phyloP scores from a whole-genome alignment of 2,113 vertebrate genomes.

The Indicator indicator region DNA sequence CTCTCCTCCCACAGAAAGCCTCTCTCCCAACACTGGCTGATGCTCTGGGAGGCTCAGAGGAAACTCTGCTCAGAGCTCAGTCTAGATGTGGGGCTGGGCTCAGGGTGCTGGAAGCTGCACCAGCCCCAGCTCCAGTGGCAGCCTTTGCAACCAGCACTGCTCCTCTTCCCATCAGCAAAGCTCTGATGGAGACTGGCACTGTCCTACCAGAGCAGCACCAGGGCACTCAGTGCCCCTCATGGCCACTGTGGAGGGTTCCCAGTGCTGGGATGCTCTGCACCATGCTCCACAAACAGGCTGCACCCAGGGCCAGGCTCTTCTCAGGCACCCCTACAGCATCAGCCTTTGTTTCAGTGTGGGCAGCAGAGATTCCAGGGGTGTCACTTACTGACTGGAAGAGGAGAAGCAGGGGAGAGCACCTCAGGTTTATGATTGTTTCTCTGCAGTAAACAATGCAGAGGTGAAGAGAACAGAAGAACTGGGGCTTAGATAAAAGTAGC shows the following conservation, averaged over 20 bases:
- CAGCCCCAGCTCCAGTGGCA: not conserved
- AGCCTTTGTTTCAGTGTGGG: not conserved
- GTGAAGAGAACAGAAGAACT: constrained; percentile 22
- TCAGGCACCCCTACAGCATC: not conserved
- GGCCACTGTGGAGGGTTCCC: not conserved
- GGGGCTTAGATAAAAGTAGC: constrained; percentile 44
- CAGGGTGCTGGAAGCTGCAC: not conserved
- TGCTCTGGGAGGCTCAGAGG: not conserved
- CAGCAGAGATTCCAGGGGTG: not conserved
- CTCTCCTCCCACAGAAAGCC: not conserved
- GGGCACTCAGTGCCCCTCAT: not conserved
- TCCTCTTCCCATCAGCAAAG: not conserved
- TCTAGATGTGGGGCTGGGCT: rapidly evolving
- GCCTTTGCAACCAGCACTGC: not conserved
- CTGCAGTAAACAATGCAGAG: constrained; percentile 1
- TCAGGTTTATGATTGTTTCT: not conserved
- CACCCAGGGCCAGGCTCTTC: not conserved
- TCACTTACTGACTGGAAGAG: not conserved
- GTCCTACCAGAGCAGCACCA: not conserved
- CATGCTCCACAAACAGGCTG: not conserved
- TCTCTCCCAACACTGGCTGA: not conserved
- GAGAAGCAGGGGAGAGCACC: not conserved
- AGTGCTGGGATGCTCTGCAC: not conserved
- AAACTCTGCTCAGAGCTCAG: not conserved
- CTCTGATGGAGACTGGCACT: rapidly evolving